A percentile compares a stretch with the other conserved stretches of the same genome.
These are phyloP conservation scores for Sebastes oblongus DNA, from an alignment of 2,797 vertebrate species.

Conservation along the genomic window DNA sequence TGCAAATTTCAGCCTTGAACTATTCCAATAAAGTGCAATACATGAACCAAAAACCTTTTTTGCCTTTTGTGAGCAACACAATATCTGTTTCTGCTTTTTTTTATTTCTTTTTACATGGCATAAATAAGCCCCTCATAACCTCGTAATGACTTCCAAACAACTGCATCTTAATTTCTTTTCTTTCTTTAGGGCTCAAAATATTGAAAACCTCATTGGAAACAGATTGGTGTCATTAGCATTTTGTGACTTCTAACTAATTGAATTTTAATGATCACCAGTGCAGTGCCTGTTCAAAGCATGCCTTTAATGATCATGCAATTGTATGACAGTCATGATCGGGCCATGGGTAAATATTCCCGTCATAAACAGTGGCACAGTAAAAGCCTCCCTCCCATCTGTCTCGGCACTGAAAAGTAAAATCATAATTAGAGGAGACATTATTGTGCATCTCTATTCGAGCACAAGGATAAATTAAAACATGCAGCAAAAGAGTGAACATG, in stretches of 20 bases:
- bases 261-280: slow-evolving; percentile 43
- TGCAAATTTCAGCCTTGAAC: not conserved
- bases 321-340: slow-evolving; percentile 25
- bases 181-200: slow-evolving; percentile 11
- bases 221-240: slow-evolving; percentile 42
- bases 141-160: not conserved
- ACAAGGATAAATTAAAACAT: not conserved
- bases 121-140: not conserved
- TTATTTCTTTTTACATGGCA: not conserved
- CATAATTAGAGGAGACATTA: not conserved
- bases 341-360: slow-evolving; percentile 28
- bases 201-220: slow-evolving; percentile 6
- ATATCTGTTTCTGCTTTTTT: too few relatives aligned
- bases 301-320: slow-evolving; percentile 5
- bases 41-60: not conserved
- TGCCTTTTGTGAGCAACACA: not conserved
- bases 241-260: slow-evolving; percentile 44
- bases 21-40: not conserved
- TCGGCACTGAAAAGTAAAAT: not conserved
- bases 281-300: not conserved
- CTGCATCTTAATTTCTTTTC: not conserved
- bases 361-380: slow-evolving; percentile 26
- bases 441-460: not conserved
- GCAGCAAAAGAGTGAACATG: not conserved
- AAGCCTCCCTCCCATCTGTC: slow-evolving; percentile 31